Evolutionary conservation across 1,140 invertebrate species (phyloP).

Genomic region (Sitodiplosis mosellana): DNA sequence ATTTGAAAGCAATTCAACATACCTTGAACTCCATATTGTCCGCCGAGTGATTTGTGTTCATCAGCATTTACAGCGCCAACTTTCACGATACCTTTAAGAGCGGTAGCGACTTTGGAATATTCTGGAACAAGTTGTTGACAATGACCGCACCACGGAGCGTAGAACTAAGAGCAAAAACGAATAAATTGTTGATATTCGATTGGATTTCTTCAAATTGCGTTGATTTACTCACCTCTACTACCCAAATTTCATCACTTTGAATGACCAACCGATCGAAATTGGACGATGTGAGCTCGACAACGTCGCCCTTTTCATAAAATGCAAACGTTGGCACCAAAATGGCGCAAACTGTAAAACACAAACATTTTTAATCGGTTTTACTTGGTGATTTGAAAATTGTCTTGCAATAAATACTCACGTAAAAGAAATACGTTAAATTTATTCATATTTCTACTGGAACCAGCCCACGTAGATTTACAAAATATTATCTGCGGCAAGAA

Average conservation of each 20-base stretch:
- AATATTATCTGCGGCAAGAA: too few relatives aligned
- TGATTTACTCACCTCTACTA: slow-evolving; percentile 32
- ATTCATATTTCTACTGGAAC: too few relatives aligned
- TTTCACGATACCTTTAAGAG: slow-evolving; percentile 83
- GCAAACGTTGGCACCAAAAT: slow-evolving; percentile 27
- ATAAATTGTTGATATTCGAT: background rate
- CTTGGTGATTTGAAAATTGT: too few relatives aligned
- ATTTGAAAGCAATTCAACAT: too few relatives aligned
- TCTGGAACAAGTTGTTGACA: slow-evolving; percentile 68
- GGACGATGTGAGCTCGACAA: slow-evolving; percentile 72
- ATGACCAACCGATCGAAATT: slow-evolving; percentile 83
- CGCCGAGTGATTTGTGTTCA: slow-evolving; percentile 62
- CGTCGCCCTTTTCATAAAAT: slow-evolving; percentile 62
- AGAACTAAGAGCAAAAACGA: slow-evolving; percentile 40
- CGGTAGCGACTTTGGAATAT: slow-evolving; percentile 73
- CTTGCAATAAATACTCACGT: too few relatives aligned
- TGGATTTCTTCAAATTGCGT: background rate
- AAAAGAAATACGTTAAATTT: too few relatives aligned
- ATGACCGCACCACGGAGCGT: slow-evolving; percentile 84
- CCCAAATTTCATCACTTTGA: slow-evolving; percentile 71
- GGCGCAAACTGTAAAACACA: background rate
- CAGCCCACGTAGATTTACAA: too few relatives aligned
- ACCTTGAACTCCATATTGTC: slow-evolving; percentile 60
- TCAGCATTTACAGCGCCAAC: slow-evolving; percentile 88
- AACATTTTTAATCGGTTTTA: too few relatives aligned